These are phyloP conservation scores for Mus minutoides DNA, from an alignment of 2,797 vertebrate genomes.

Conservation along the genomic window DNA sequence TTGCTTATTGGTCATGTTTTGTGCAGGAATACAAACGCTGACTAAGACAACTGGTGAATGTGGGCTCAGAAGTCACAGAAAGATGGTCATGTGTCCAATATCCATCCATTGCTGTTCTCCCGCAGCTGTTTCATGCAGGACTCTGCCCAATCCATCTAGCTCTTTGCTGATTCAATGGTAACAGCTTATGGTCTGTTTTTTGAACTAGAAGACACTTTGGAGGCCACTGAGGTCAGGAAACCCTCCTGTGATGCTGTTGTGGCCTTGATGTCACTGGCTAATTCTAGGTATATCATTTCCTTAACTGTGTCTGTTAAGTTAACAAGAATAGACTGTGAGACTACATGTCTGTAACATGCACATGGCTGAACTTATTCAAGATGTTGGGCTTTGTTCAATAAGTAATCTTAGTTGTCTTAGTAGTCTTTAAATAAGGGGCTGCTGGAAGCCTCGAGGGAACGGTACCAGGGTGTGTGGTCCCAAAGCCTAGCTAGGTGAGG, in stretches of 20 bases:
- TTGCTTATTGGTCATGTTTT: neutral
- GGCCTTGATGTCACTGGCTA: neutral
- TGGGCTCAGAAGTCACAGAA: neutral
- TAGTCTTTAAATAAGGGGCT: neutral
- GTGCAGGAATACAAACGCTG: neutral
- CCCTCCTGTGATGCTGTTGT: neutral
- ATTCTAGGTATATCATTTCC: neutral
- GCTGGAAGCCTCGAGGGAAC: accelerated
- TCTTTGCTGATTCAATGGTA: neutral
- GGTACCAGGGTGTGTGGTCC: neutral
- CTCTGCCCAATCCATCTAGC: neutral
- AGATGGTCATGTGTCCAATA: neutral
- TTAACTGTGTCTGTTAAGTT: neutral
- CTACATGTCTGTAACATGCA: neutral
- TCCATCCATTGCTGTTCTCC: too few relatives aligned
- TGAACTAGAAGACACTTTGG: neutral
- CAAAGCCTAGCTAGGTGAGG: neutral
- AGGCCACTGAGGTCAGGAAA: neutral
- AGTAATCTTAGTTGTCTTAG: neutral
- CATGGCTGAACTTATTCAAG: neutral
- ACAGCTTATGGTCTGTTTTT: neutral
- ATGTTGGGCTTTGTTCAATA: neutral
- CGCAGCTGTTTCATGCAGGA: neutral
- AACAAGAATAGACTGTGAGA: neutral
- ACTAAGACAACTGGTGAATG: neutral